These are phyloP conservation scores for Darevskia nairensis DNA, from an alignment of 2,797 vertebrate genomes.

Conservation along the genomic window DNA sequence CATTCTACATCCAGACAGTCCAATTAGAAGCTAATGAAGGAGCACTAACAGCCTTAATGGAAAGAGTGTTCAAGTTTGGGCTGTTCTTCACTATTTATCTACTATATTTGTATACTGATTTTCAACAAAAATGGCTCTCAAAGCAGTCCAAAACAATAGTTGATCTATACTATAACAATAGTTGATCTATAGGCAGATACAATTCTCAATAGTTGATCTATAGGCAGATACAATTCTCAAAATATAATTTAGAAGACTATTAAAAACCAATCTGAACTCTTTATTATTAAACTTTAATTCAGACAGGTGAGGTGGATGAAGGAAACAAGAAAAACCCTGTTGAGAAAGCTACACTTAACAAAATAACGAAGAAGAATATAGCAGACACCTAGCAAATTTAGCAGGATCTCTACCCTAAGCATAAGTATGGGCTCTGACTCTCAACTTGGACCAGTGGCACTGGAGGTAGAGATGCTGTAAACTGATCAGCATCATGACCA, in stretches of 20 bases:
- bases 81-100: neutral
- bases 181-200: neutral
- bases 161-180: too few species aligned
- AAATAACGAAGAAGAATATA: neutral
- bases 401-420: too few species aligned
- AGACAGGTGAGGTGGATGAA: neutral
- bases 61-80: neutral
- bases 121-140: neutral
- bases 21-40: neutral
- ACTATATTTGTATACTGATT: neutral
- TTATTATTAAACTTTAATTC: neutral
- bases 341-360: constrained; percentile 1
- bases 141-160: neutral
- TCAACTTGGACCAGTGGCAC: neutral
- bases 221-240: neutral
- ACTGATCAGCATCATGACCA: neutral
- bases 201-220: neutral
- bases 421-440: neutral
- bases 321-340: neutral
- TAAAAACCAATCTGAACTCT: neutral
- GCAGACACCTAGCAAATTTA: too few species aligned
- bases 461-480: neutral
- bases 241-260: neutral
- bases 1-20: neutral
- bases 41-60: neutral